Evolutionary conservation across 2,113 vertebrate species (phyloP).

Genomic region (Dermatemys mawii): DNA sequence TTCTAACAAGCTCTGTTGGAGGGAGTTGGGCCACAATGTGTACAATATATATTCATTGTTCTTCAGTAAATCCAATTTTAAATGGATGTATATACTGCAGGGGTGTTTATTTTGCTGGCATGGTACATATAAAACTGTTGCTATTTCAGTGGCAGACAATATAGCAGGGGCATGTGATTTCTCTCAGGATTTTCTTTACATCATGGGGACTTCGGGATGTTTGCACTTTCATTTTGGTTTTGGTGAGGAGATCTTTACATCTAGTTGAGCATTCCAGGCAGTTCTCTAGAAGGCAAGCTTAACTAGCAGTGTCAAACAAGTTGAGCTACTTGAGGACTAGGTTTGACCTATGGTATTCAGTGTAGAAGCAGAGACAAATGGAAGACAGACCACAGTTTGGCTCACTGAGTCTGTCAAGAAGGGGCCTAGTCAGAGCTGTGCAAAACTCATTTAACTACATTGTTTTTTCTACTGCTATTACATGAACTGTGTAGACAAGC

Average conservation of each 20-base stretch:
- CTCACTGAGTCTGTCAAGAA: neutral
- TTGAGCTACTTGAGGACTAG: neutral
- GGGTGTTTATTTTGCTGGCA: neutral
- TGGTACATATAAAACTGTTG: neutral
- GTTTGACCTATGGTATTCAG: neutral
- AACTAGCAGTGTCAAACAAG: neutral
- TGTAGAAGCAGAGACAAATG: neutral
- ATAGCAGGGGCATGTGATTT: neutral
- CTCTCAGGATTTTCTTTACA: neutral
- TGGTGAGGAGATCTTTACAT: neutral
- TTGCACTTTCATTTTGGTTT: neutral
- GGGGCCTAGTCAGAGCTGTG: neutral
- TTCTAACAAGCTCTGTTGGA: neutral
- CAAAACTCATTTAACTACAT: neutral
- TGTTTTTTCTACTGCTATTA: neutral
- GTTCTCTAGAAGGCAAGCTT: neutral
- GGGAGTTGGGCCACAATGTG: neutral
- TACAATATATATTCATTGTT: neutral
- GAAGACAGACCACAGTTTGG: neutral
- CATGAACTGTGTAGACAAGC: neutral
- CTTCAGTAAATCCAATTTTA: neutral
- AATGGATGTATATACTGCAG: slow-evolving; percentile 3
- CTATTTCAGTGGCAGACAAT: neutral
- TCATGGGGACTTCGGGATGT: neutral
- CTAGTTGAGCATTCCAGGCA: neutral